Evolutionary conservation across 30 jellyfish, hydroid and myxozoan species (phyloP).

Genomic region (Chironex yamaguchii): DNA sequence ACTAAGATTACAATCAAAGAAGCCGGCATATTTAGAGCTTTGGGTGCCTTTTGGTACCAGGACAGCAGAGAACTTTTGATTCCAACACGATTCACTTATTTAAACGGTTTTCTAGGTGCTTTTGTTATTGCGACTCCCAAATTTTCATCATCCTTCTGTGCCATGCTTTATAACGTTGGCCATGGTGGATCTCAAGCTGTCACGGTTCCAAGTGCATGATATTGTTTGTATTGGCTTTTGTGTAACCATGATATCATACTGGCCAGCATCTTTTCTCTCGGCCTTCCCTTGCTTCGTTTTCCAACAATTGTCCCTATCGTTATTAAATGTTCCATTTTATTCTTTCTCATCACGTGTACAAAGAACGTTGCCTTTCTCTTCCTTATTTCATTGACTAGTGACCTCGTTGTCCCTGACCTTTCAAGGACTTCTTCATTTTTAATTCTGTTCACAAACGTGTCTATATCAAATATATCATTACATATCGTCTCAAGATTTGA

Average conservation of each 20-base stretch:
- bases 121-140: too few species aligned
- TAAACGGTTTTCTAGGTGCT: too few species aligned
- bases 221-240: neutral
- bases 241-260: neutral
- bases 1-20: too few species aligned
- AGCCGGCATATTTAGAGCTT: too few species aligned
- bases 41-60: too few species aligned
- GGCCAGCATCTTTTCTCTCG: neutral
- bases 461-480: too few species aligned
- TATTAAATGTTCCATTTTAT: neutral
- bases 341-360: neutral
- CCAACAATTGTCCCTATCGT: neutral
- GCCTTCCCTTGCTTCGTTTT: neutral
- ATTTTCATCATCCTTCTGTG: neutral
- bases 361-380: neutral
- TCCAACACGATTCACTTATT: too few species aligned
- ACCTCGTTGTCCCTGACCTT: neutral
- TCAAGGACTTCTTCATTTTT: neutral
- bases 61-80: too few species aligned
- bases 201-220: neutral
- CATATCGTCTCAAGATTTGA: too few species aligned
- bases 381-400: neutral
- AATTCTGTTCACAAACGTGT: neutral
- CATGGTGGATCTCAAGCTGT: neutral
- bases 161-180: neutral